Percentiles rank a stretch among this genome's conserved stretches.
Conservation (phyloP, 1,140 invertebrate genomes). For the Ooceraea biroi region DNA sequence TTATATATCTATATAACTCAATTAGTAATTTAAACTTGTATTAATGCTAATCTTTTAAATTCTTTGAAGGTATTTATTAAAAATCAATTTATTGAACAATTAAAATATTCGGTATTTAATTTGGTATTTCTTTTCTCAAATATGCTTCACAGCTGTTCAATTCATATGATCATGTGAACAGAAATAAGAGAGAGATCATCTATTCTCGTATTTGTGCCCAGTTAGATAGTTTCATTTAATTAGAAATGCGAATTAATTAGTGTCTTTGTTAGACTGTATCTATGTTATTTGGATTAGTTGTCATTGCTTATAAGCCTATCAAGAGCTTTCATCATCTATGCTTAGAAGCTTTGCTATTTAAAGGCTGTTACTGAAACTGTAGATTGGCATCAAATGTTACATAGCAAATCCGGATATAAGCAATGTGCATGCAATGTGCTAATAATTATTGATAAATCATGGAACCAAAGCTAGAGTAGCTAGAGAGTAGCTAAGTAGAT, state of each 20-base stretch:
- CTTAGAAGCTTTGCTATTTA: conserved; percentile 23
- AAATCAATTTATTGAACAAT: not conserved
- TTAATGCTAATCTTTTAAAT: not conserved
- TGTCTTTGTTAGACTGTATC: conserved; percentile 4
- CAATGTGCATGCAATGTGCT: conserved; percentile 16
- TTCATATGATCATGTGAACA: not conserved
- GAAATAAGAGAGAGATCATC: not conserved
- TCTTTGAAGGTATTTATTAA: not conserved
- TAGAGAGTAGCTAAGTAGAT: conserved; percentile 27
- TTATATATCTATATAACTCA: too few relatives aligned
- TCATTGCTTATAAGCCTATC: conserved; percentile 23
- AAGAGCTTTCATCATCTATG: not conserved
- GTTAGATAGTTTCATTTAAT: not conserved
- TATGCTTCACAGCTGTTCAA: not conserved
- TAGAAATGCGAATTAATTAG: conserved; percentile 25
- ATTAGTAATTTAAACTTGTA: too few relatives aligned
- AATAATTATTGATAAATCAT: conserved; percentile 59
- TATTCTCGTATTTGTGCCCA: not conserved
- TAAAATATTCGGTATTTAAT: not conserved
- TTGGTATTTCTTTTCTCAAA: not conserved
- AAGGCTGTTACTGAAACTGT: conserved; percentile 28
- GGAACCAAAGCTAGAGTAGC: not conserved
- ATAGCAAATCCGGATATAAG: conserved; percentile 16
- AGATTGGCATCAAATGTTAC: conserved; percentile 38
- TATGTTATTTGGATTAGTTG: not conserved